Evolutionary conservation across 2,888 invertebrate species (phyloP), one percentile per base, ranked within the genome.

Genomic region (Athalia rosae): DNA sequence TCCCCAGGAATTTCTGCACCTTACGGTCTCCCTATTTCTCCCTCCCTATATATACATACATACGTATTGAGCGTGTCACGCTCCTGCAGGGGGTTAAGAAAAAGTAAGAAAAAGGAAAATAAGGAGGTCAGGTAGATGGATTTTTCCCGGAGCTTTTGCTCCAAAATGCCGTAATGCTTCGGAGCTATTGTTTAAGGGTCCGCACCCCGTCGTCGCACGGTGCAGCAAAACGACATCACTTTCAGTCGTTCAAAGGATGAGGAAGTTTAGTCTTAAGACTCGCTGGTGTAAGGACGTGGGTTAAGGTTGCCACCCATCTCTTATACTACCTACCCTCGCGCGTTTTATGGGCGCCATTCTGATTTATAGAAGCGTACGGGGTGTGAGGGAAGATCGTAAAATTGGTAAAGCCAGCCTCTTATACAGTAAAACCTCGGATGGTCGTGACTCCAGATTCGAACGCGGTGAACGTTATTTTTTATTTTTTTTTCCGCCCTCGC

Each of bases 121-220:
- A 53, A n/a, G 53, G n/a, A 53, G 9, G 53, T 79, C 81, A 81
- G 82, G 81, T 80, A 80, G 77, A 78, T 80, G 79, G 73, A 76
- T 78, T 79, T 82, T 81, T 82, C 80, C 79, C 81, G 28, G 28
- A 28, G 80, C 81, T 82, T 83, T 80, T 83, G 85, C 84, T 85
- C 87, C 77, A 83, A 85, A 87, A 87, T 88, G 85, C 88, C 87
- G 88, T 84, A 88, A 87, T 85, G 87, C 85, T 77, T 82, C 71
- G 78, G 43, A 15, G 43, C 7, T 71, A 58, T 71, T 58, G 71
- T 71, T 45, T 58, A 45, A 71, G 45, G 43, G 71, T 58, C 71
- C 45, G 28, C 71, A 56, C 58, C 56, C 71, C 50, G 71, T 71
- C 71, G 58, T 58, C 71, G 28, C 28, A 2, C 28, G 28, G 28